These are phyloP conservation scores for Ditylenchus dipsaci DNA, from an alignment of 1,140 invertebrate genomes.

Conservation along the genomic window DNA sequence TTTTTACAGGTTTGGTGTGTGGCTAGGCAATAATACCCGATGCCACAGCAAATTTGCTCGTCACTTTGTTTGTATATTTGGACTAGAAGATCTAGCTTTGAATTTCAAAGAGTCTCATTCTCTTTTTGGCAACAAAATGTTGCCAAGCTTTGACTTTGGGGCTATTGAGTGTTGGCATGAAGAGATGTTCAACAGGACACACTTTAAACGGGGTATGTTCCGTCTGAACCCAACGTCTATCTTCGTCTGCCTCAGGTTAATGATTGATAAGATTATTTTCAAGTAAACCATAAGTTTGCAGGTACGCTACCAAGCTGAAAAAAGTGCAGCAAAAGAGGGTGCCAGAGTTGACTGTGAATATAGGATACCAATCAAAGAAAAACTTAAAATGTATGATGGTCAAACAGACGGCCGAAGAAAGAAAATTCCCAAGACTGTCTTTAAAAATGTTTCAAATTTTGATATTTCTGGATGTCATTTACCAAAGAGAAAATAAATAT, in stretches of 20 bases:
- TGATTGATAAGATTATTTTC: neutral
- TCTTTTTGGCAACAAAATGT: slow-evolving; percentile 49
- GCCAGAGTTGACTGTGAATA: neutral
- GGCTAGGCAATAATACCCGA: neutral
- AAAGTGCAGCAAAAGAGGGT: neutral
- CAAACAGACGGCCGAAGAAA: neutral
- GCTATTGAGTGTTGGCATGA: slow-evolving; percentile 18
- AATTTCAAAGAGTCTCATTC: neutral
- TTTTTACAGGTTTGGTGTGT: slow-evolving; percentile 1
- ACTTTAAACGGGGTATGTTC: neutral
- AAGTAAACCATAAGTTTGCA: neutral
- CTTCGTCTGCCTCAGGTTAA: slow-evolving; percentile 2
- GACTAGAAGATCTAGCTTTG: slow-evolving; percentile 32
- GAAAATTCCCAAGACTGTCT: neutral
- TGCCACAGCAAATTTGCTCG: slow-evolving; percentile 4
- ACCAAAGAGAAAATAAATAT: no score
- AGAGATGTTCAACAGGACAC: slow-evolving; percentile 5
- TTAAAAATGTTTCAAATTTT: no score
- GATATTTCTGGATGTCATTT: no score
- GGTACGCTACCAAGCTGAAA: neutral
- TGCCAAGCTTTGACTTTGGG: slow-evolving; percentile 65
- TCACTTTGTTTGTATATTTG: slow-evolving; percentile 39
- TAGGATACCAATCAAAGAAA: neutral
- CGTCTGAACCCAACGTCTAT: neutral
- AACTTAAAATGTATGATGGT: neutral